Conservation (phyloP, 2,888 invertebrate species). For the Acronicta alni region DNA sequence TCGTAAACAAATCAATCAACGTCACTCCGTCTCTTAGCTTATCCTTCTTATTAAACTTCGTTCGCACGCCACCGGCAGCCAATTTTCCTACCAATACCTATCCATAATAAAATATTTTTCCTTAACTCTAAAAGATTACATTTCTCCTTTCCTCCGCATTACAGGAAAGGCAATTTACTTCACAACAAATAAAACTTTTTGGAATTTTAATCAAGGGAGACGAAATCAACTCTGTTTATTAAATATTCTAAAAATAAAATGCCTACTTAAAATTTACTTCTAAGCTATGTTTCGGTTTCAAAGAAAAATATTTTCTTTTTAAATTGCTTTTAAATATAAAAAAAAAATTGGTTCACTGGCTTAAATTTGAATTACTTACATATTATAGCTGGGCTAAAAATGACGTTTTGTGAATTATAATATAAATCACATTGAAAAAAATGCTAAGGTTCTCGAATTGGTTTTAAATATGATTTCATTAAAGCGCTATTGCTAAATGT, state of each 20-base stretch:
- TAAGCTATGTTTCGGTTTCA: no score
- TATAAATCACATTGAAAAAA: no score
- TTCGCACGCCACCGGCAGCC: conserved; percentile 53
- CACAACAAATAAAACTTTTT: conserved; percentile 10
- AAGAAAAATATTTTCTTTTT: no score
- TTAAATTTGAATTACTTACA: no score
- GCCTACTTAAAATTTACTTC: not conserved
- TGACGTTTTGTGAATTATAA: no score
- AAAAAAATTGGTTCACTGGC: no score
- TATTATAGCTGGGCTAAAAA: no score
- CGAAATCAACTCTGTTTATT: not conserved
- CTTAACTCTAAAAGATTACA: conserved; percentile 19
- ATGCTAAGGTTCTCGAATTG: no score
- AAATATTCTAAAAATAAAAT: conserved; percentile 1
- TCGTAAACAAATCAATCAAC: conserved; percentile 28
- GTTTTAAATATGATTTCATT: no score
- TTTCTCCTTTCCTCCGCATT: conserved; percentile 18
- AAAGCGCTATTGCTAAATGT: no score
- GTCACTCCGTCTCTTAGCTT: conserved; percentile 35
- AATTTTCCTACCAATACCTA: conserved; percentile 56
- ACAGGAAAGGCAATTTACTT: conserved; percentile 5
- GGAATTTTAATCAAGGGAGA: conserved; percentile 1
- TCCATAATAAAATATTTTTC: conserved; percentile 59
- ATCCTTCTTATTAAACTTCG: conserved; percentile 41
- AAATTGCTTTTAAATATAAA: no score